A percentile compares a stretch with the other conserved stretches of the same genome.
Evolutionary conservation across 2,797 vertebrate species (phyloP).

Genomic region (Natrix natrix): DNA sequence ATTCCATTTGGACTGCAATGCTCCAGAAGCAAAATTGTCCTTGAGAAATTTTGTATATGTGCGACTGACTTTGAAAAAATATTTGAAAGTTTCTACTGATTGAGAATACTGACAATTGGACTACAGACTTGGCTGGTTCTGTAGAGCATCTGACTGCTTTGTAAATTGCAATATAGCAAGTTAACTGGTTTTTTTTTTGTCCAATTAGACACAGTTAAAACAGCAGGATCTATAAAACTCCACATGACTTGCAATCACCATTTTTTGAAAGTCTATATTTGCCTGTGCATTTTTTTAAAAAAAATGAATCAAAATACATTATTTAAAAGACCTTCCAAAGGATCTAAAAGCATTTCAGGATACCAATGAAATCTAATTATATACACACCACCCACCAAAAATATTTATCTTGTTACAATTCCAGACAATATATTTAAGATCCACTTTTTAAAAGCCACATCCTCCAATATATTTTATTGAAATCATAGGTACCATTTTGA

Average conservation of each 20-base stretch:
- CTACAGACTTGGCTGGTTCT: neutral
- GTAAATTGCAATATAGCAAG: neutral
- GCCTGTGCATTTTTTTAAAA: neutral
- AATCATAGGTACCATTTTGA: neutral
- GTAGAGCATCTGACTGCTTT: neutral
- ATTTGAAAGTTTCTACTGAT: neutral
- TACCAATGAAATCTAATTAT: neutral
- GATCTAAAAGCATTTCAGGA: neutral
- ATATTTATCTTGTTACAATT: neutral
- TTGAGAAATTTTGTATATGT: neutral
- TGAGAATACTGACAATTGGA: neutral
- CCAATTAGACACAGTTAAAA: neutral
- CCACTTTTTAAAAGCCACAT: neutral
- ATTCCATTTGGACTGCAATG: neutral
- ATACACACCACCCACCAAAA: neutral
- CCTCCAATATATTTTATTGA: neutral
- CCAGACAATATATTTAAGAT: neutral
- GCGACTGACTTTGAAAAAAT: neutral
- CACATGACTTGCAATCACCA: neutral
- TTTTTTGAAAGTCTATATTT: neutral
- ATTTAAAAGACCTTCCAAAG: neutral
- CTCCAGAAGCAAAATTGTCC: neutral
- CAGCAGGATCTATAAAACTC: neutral
- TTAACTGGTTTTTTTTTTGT: neutral
- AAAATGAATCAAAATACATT: neutral